phyloP scores from a whole-genome alignment of 2,888 invertebrate genomes.

The Argyresthia goedartella region DNA sequence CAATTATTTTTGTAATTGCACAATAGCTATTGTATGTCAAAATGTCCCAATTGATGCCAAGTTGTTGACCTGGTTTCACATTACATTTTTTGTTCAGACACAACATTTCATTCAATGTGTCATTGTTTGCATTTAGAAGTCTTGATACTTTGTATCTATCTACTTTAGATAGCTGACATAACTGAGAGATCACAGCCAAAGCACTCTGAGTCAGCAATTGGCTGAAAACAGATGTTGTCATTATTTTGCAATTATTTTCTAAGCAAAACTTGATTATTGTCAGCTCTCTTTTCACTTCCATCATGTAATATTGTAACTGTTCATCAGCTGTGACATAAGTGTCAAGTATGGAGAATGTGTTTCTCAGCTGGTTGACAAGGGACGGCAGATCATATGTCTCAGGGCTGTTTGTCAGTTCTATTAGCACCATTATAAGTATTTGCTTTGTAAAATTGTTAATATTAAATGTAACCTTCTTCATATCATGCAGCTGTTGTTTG shows the following conservation, averaged over 20 bases:
- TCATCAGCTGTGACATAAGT: constrained; percentile 51
- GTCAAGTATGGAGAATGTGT: constrained; percentile 60
- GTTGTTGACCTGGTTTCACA: constrained; percentile 22
- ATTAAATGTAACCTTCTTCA: constrained; percentile 59
- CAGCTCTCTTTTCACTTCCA: constrained; percentile 60
- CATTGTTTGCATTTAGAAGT: constrained; percentile 55
- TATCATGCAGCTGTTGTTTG: constrained; percentile 52
- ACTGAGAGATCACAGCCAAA: constrained; percentile 62
- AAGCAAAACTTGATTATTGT: constrained; percentile 62
- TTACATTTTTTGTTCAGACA: constrained; percentile 31
- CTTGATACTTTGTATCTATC: constrained; percentile 64
- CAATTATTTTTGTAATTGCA: constrained; percentile 60
- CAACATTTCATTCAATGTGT: constrained; percentile 46
- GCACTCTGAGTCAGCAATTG: constrained; percentile 59
- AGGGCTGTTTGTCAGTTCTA: constrained; percentile 57
- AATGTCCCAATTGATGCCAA: constrained; percentile 48
- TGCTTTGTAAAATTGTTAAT: constrained; percentile 64
- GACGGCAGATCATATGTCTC: constrained; percentile 58
- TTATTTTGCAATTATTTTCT: constrained; percentile 61
- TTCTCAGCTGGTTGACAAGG: constrained; percentile 52
- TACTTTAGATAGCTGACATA: constrained; percentile 56
- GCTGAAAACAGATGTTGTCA: constrained; percentile 60
- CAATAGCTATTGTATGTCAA: constrained; percentile 64
- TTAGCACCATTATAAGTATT: constrained; percentile 60
- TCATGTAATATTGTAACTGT: constrained; percentile 57